These are phyloP conservation scores for Tapera naevia DNA, from an alignment of 2,797 vertebrate genomes.

Conservation along the genomic window DNA sequence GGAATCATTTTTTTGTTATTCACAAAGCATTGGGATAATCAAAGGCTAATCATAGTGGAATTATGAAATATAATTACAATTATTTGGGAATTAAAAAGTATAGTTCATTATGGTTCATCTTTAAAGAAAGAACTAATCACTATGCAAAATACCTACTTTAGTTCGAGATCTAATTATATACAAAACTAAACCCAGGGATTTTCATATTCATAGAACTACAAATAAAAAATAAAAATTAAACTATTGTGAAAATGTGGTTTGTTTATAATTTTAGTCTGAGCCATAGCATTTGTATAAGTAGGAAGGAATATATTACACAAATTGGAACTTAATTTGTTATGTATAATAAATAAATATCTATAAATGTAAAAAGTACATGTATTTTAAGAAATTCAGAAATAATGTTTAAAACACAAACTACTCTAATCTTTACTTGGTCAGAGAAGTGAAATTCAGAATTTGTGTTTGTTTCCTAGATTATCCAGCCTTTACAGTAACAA, in stretches of 20 bases:
- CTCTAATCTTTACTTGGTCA: not conserved
- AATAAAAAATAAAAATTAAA: not conserved
- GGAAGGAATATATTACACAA: not conserved
- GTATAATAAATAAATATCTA: not conserved
- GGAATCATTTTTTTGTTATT: slow-evolving; percentile 27
- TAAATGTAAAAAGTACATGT: not conserved
- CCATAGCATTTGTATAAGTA: not conserved
- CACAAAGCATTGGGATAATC: not conserved
- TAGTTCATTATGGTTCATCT: not conserved
- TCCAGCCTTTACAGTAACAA: not conserved
- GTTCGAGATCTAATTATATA: not conserved
- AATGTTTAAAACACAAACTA: not conserved
- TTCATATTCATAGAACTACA: not conserved
- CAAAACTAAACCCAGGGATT: not conserved
- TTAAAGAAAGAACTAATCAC: not conserved
- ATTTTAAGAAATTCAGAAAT: not conserved
- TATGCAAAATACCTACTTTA: not conserved
- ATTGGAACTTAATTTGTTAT: not conserved
- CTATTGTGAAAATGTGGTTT: not conserved
- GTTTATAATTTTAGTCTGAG: not conserved
- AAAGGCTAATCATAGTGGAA: not conserved
- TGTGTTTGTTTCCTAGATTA: not conserved
- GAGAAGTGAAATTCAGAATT: not conserved
- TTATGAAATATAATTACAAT: slow-evolving; percentile 31
- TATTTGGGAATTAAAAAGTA: not conserved